These are phyloP conservation scores for Ophion costatus DNA, from an alignment of 2,888 invertebrate species.

Conservation along the genomic window DNA sequence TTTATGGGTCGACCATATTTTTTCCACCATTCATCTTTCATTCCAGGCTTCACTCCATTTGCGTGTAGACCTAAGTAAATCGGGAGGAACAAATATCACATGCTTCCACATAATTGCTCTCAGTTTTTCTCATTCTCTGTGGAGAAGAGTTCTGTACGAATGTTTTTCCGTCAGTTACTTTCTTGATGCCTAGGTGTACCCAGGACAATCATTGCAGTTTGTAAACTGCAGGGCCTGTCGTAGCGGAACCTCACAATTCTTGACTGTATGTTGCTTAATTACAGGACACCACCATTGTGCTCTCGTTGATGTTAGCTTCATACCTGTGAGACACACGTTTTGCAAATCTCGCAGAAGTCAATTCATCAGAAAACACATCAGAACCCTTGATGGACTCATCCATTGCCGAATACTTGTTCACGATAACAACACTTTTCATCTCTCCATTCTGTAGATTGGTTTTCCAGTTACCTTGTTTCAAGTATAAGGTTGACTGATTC, in stretches of 20 bases:
- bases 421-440: no score
- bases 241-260: background rate
- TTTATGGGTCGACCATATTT: constrained; percentile 45
- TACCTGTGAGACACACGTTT: no score
- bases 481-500: no score
- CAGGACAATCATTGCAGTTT: background rate
- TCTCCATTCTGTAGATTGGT: no score
- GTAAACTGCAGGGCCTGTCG: background rate
- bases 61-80: constrained; percentile 26
- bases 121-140: background rate
- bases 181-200: background rate
- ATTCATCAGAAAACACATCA: no score
- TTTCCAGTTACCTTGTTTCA: no score
- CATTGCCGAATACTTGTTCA: no score
- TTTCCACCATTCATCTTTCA: background rate
- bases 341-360: no score
- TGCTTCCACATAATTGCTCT: constrained; percentile 2
- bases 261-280: background rate
- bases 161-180: background rate
- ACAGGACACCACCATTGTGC: no score
- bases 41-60: constrained; percentile 15
- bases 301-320: no score
- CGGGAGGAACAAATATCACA: constrained; percentile 11
- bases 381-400: no score
- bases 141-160: background rate